These are phyloP conservation scores for Macquaria australasica DNA, from an alignment of 2,113 vertebrate genomes.

Conservation along the genomic window DNA sequence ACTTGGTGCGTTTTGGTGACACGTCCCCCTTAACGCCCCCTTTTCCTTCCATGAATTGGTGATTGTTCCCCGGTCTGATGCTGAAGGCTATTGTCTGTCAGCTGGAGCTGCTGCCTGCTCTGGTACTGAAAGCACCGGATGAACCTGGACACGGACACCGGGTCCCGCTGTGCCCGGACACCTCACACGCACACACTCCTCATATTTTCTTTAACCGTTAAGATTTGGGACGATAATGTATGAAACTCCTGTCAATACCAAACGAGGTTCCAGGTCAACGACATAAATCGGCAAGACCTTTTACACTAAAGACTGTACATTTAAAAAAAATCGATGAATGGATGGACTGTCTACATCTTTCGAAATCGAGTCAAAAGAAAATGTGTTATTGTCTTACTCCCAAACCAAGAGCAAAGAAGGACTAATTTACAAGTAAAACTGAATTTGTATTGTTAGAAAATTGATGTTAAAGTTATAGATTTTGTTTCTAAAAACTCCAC, in stretches of 20 bases:
- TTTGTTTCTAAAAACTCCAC: neutral
- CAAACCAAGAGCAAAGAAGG: neutral
- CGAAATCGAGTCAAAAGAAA: neutral
- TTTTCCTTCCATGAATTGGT: slow-evolving; percentile 77
- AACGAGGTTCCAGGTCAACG: neutral
- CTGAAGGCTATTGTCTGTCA: slow-evolving; percentile 80
- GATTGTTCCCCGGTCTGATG: slow-evolving; percentile 84
- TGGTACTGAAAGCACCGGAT: slow-evolving; percentile 66
- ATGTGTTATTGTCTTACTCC: neutral
- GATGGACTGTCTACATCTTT: neutral
- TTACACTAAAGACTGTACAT: neutral
- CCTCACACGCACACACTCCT: neutral
- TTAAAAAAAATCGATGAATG: neutral
- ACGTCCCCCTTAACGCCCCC: slow-evolving; percentile 64
- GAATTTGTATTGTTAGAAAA: neutral
- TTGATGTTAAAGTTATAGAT: neutral
- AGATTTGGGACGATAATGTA: neutral
- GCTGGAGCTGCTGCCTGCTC: slow-evolving; percentile 61
- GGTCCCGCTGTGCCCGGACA: slow-evolving; percentile 52
- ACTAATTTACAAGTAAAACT: neutral
- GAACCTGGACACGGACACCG: slow-evolving; percentile 71
- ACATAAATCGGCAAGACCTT: neutral
- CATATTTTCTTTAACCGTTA: neutral
- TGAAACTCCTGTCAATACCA: neutral
- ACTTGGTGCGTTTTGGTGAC: slow-evolving; percentile 81